Conservation (phyloP, 2,113 vertebrate species). For the Mola mola region DNA sequence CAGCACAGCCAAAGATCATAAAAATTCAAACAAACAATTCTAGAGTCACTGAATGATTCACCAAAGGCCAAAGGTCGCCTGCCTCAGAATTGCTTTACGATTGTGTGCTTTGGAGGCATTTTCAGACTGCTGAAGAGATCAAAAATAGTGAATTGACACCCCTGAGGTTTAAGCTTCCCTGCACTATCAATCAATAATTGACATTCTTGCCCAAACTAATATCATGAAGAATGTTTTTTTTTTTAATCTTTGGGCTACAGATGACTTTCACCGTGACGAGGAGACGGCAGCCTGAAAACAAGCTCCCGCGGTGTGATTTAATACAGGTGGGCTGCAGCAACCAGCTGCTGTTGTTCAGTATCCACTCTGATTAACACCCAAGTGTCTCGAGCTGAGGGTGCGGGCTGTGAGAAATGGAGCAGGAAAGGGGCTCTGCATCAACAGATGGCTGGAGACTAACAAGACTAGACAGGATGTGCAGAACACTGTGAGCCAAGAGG, state of each 20-base stretch:
- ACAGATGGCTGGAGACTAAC: conserved; percentile 47
- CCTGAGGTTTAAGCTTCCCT: neutral
- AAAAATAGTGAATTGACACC: conserved; percentile 26
- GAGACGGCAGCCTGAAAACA: neutral
- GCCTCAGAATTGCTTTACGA: conserved; percentile 60
- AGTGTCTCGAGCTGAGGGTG: conserved; percentile 1
- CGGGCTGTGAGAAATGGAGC: conserved; percentile 24
- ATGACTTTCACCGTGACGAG: neutral
- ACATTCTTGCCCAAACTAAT: neutral
- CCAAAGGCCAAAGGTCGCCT: conserved; percentile 33
- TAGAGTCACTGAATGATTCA: conserved; percentile 57
- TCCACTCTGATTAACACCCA: conserved; percentile 44
- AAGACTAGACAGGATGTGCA: conserved; percentile 9
- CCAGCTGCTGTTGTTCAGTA: conserved; percentile 30
- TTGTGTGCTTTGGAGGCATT: conserved; percentile 51
- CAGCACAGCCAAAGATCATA: neutral
- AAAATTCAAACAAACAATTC: conserved; percentile 19
- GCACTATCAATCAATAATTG: conserved; percentile 17
- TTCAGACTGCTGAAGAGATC: conserved; percentile 28
- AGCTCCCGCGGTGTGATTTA: conserved; percentile 2
- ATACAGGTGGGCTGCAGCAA: conserved; percentile 7
- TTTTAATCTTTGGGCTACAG: neutral
- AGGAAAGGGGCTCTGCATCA: conserved; percentile 18
- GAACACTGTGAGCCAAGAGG: neutral
- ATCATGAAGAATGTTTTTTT: conserved; percentile 6